phyloP scores from a whole-genome alignment of 2,797 vertebrate genomes.

The Syngnathus acus region DNA sequence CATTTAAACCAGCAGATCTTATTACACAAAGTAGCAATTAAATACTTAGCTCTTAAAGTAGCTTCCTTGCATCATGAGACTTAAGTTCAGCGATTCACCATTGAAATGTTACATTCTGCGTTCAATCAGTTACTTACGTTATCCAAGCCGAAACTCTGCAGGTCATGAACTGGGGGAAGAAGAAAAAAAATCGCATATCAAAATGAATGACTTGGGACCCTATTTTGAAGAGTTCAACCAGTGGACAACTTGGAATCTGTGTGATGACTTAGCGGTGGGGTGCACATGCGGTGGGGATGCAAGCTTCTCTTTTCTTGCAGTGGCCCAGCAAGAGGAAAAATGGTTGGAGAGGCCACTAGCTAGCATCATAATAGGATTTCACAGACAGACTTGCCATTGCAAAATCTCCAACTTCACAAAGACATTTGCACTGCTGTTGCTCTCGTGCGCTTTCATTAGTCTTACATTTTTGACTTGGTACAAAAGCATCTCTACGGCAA shows the following conservation, averaged over 20 bases:
- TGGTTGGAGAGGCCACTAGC: background rate
- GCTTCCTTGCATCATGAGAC: too few relatives aligned
- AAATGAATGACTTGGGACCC: background rate
- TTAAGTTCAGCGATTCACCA: too few relatives aligned
- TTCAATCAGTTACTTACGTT: slow-evolving; percentile 75
- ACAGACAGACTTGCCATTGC: background rate
- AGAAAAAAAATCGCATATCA: slow-evolving; percentile 8
- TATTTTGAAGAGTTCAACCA: background rate
- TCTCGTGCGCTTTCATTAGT: background rate
- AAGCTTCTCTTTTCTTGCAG: background rate
- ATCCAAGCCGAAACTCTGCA: slow-evolving; percentile 96
- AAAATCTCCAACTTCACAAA: too few relatives aligned
- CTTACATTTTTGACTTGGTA: too few relatives aligned
- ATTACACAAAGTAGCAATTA: too few relatives aligned
- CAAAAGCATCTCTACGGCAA: too few relatives aligned
- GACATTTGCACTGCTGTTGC: background rate
- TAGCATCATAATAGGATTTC: too few relatives aligned
- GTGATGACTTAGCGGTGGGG: background rate
- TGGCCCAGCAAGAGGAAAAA: background rate
- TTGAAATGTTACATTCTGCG: too few relatives aligned
- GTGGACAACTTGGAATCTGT: background rate
- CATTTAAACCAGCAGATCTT: background rate
- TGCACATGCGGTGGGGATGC: background rate
- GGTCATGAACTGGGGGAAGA: slow-evolving; percentile 83
- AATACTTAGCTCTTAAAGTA: too few relatives aligned